Evolutionary conservation across 2,797 vertebrate species (phyloP).

Genomic region (Anas bahamensis): DNA sequence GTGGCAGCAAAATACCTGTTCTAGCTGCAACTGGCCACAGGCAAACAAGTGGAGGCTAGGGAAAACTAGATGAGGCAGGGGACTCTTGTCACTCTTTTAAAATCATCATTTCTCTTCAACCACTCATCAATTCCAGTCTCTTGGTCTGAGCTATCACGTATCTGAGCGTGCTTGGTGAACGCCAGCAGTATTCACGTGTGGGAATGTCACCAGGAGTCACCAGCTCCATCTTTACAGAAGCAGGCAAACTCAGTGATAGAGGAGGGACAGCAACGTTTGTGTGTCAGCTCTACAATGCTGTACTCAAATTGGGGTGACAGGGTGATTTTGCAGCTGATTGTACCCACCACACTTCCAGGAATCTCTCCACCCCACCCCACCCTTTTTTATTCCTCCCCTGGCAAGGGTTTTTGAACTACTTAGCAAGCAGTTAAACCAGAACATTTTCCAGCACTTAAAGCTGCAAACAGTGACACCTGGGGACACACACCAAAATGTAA

Average conservation of each 20-base stretch:
- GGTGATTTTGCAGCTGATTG: not conserved
- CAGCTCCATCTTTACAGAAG: not conserved
- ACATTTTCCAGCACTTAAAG: not conserved
- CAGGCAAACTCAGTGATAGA: not conserved
- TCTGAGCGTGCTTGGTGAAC: constrained; percentile 41
- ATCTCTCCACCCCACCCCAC: not conserved
- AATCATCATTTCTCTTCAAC: not conserved
- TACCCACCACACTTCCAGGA: not conserved
- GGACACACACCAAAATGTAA: not conserved
- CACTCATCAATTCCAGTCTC: not conserved
- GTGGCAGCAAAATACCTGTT: not conserved
- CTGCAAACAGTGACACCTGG: not conserved
- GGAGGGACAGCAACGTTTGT: not conserved
- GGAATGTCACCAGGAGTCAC: not conserved
- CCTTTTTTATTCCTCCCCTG: not conserved
- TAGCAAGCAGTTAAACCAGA: not conserved
- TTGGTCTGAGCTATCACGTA: not conserved
- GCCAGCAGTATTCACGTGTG: not conserved
- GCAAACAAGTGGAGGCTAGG: not conserved
- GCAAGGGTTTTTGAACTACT: not conserved
- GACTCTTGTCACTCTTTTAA: not conserved
- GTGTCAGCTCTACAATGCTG: not conserved
- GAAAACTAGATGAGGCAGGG: not conserved
- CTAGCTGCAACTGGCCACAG: not conserved
- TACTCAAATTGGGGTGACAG: fast-evolving